A percentile compares a stretch with the other conserved stretches of the same genome.
phyloP scores from a whole-genome alignment of 2,797 vertebrate genomes.

The Xerus rutilus region DNA sequence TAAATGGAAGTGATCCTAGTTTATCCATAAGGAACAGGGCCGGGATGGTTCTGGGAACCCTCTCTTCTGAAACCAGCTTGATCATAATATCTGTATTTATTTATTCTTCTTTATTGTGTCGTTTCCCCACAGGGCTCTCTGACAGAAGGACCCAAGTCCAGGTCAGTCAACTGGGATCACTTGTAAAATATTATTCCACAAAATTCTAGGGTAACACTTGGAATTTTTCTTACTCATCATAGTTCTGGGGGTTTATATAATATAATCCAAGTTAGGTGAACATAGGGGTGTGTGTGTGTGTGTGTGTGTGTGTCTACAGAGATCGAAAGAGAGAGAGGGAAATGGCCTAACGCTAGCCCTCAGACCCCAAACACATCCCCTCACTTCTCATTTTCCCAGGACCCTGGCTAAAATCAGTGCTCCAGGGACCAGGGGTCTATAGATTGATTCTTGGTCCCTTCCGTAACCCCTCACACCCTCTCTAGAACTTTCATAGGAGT shows the following conservation, averaged over 20 bases:
- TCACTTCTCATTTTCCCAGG: background rate
- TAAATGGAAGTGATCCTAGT: background rate
- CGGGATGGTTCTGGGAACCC: background rate
- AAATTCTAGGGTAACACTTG: background rate
- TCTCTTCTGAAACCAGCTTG: background rate
- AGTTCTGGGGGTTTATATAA: background rate
- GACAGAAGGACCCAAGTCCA: conserved; percentile 10
- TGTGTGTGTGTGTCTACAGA: background rate
- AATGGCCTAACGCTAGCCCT: background rate
- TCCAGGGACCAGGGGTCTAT: background rate
- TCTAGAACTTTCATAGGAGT: conserved; percentile 6
- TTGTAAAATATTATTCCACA: conserved; percentile 28
- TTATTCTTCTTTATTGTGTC: background rate
- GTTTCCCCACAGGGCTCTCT: background rate
- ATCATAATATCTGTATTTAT: background rate
- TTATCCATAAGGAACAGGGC: background rate
- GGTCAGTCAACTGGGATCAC: background rate
- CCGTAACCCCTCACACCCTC: background rate
- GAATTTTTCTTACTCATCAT: background rate
- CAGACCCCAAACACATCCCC: background rate
- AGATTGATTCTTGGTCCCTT: background rate
- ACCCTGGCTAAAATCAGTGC: background rate
- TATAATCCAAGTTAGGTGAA: background rate
- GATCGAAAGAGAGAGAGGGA: background rate
- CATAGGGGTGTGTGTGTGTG: background rate